Evolutionary conservation across 2,797 vertebrate genomes (phyloP), one percentile per base, ranked within the genome.

Genomic region (Halcyon smyrnensis): DNA sequence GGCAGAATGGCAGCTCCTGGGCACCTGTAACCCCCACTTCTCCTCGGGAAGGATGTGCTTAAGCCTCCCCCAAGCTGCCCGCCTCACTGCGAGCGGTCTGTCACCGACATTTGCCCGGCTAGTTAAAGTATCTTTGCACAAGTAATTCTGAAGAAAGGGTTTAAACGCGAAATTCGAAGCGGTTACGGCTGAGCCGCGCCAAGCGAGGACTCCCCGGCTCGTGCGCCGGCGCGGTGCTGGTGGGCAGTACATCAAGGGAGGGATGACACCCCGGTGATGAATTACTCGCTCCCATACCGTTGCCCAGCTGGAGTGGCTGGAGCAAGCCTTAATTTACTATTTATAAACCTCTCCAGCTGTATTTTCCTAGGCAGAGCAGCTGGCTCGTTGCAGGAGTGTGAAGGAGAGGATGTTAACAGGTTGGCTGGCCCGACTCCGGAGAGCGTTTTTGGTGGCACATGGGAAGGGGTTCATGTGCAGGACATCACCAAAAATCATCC

Each of bases 371-470:
- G 90, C 97, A 94, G 89, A 97, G 97, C 97, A 96, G 94, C 96
- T 95, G 94, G 96, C 88, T 96, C 37, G 60, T 89, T 89, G 97
- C 54, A 7, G 93, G 94, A 95, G 96, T 97, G 96, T 96, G 97
- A 98, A 97, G 91, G 96, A 97, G 85, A 53, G 70, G 92, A 97
- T 97, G 97, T 97, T 97, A 98, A 97, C 97, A 97, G 92, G 96
- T 96, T 94, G 96, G 94, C 85, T 95, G 81, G 89, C 87, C 6
- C 27, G 39, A 5, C 93, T 91, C 77, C 8, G 70, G 67, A 91
- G 82, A 76, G 70, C 16, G 1, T 64, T 94, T 82, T 87, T 34
- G 27, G 81, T 14, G 4, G 65, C 9, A 8, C 50, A 56, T 10
- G 88, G 93, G 91, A 86, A 51, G 68, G 97, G 70, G 91, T 92